Evolutionary conservation across 2,888 invertebrate species (phyloP), one percentile per base, ranked within the genome.

Genomic region (Loripinus fragilis): DNA sequence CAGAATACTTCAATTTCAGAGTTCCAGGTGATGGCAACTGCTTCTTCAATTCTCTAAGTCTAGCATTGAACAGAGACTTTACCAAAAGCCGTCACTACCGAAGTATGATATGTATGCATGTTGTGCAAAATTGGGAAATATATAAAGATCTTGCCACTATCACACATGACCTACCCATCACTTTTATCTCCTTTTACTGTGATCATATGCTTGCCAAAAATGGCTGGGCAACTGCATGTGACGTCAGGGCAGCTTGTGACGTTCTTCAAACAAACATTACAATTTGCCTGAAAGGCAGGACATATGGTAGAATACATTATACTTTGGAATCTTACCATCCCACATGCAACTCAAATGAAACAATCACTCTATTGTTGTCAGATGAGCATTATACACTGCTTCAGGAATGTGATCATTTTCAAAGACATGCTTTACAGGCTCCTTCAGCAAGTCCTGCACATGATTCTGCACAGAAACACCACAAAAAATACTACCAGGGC

Each of bases 201-300:
- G 20, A 20, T 28, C 42, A 60, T 12, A 74, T 74, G 74, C 42
- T 74, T 23, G 15, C 52, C 12, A 28, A 60, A 7, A 38, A 68
- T 23, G 41, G 69, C 5, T 74, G 74, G 74, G 74, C 60, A 41
- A 68, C 38, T 28, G 38, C 38, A 23, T 60, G 42, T 74, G 74
- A 74, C 45, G 52, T 74, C 10, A 41, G 28, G n/a, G 68, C 42
- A 12, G 68, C 74, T 23, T 74, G 42, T 45, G 64, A 69, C 48
- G 20, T 74, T 3, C 35, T 74, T 15, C 25, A 69, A 2, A 17
- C 42, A 15, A 45, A 74, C n/a, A 74, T 74, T 30, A 7, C 20
- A 30, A 50, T 74, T 28, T 55, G 55, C 12, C 55, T 55, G 12
- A 55, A 55, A 55, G 55, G 55, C 8, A 55, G 23, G 23, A 20